Base-by-base conservation (phyloP, 2,888 invertebrate genomes). In the Ophioninae sp. region DNA sequence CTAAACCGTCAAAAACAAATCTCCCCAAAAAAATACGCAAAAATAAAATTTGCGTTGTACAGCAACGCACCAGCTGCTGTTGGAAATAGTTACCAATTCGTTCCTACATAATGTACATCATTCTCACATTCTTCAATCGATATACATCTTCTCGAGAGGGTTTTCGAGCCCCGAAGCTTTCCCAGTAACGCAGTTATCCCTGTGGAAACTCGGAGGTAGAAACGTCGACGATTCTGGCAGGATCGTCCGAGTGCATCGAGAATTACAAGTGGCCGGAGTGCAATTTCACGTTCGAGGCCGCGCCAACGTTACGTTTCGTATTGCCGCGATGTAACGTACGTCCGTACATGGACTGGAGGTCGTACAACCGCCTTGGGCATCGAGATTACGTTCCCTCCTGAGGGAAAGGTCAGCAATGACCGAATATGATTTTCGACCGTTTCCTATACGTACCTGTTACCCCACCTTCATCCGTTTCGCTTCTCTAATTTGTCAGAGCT, bases 211-310 rank as follows among this genome's bases (percentile, higher is more conserved):
- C 62, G 23, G 59, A 39, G 59, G 56, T 69, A 50, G 41, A 41
- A 70, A 70, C 81, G 73, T 67, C 67, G 78, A 81, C 75, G 78
- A 79, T 81, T 81, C 74, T 56, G 65, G 78, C 65, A 81, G 81
- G 84, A 81, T 84, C 81, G 81, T 78, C 67, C 81, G 79, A 75
- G 79, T 79, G 84, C 84, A 81, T 75, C 81, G 84, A 81, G 84
- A 84, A 84, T 84, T 84, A 84, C 84, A 84, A 84, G 81, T 84
- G 84, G 84, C 84, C 78, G 70, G 78, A 84, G 84, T 79, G 81
- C 84, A 84, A 84, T 81, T 84, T 84, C 84, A 75, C 84, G 81
- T 84, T 81, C 81, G 84, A 81, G 30, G 30, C 81, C 81, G 75
- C 68, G 68, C 65, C 78, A 64, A 41, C 65, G 64, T 74, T 75